phyloP scores from a whole-genome alignment of 1,140 invertebrate genomes.

The Oryctes rhinoceros region DNA sequence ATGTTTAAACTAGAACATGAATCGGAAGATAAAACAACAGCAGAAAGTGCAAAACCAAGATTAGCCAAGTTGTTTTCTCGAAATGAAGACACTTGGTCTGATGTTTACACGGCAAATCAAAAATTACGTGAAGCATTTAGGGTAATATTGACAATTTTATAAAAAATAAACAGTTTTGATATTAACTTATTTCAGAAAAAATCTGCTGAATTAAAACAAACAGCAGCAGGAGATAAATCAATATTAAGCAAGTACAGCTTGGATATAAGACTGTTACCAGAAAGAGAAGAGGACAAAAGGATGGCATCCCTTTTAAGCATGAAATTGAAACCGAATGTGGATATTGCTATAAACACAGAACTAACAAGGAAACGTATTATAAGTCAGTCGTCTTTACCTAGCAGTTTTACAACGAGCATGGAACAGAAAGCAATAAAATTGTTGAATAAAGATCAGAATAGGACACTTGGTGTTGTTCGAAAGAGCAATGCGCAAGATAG shows the following conservation, averaged over 20 bases:
- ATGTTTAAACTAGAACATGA: constrained; percentile 97
- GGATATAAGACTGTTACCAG: constrained; percentile 79
- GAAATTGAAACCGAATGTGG: constrained; percentile 67
- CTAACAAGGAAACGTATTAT: constrained; percentile 65
- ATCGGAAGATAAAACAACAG: constrained; percentile 78
- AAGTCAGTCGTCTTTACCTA: constrained; percentile 67
- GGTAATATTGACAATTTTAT: constrained; percentile 64
- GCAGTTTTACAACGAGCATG: constrained; percentile 63
- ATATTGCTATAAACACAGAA: constrained; percentile 64
- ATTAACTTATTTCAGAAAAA: constrained; percentile 62
- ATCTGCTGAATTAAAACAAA: constrained; percentile 78
- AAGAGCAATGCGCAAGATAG: neutral
- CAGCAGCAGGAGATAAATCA: constrained; percentile 72
- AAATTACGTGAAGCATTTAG: constrained; percentile 83
- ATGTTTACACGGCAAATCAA: constrained; percentile 91
- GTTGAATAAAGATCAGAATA: constrained; percentile 44
- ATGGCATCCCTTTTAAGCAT: constrained; percentile 79
- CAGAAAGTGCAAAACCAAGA: constrained; percentile 74
- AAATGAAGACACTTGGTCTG: constrained; percentile 83
- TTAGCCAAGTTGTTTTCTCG: constrained; percentile 78
- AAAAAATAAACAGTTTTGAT: constrained; percentile 60
- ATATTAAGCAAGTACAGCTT: constrained; percentile 82
- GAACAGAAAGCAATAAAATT: constrained; percentile 56
- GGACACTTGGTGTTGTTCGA: neutral
- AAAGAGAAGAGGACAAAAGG: constrained; percentile 80